Percentiles rank a stretch among this genome's conserved stretches.
Conservation (phyloP, 2,113 vertebrate genomes). For the Pogonocichla stellata region DNA sequence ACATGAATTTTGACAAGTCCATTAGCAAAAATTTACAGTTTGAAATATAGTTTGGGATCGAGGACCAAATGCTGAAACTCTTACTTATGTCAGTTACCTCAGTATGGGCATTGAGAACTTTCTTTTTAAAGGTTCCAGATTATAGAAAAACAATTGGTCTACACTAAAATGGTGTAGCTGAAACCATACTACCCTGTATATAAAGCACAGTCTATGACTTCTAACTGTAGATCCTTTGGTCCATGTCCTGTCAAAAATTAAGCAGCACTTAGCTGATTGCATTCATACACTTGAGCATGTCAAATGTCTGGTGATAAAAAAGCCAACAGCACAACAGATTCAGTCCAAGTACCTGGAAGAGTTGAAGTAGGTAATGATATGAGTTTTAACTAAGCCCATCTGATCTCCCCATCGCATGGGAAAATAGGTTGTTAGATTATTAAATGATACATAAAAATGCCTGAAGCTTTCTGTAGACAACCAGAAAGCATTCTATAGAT, state of each 20-base stretch:
- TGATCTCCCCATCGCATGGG: neutral
- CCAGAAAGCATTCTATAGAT: neutral
- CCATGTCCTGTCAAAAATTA: neutral
- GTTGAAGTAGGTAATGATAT: neutral
- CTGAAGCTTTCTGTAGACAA: neutral
- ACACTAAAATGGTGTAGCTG: neutral
- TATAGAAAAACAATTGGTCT: neutral
- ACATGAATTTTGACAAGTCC: neutral
- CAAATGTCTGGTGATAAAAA: neutral
- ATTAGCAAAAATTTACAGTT: neutral
- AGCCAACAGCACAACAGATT: neutral
- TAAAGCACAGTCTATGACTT: neutral
- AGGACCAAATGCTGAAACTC: neutral
- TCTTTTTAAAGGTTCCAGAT: neutral
- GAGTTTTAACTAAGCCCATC: neutral
- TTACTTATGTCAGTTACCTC: neutral
- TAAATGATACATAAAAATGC: neutral
- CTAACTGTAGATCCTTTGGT: neutral
- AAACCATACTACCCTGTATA: neutral
- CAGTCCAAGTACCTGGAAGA: neutral
- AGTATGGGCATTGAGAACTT: neutral
- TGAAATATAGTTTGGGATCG: neutral
- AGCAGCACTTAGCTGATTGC: neutral
- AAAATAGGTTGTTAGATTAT: neutral
- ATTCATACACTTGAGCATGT: neutral